Evolutionary conservation across 1,140 invertebrate species (phyloP).

Genomic region (Drosophila murphyi): DNA sequence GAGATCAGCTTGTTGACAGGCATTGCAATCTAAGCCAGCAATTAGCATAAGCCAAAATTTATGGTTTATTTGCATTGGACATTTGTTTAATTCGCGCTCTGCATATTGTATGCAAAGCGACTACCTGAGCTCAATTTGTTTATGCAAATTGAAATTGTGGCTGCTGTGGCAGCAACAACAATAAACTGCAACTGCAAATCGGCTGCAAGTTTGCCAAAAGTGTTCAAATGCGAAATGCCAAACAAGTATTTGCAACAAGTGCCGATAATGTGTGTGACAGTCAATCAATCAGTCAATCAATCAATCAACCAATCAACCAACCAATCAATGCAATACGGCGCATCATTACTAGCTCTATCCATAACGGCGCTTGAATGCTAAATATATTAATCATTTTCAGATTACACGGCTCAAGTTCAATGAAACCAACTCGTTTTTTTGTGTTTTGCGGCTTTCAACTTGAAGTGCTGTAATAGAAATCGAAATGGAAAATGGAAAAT

Average conservation of each 20-base stretch:
- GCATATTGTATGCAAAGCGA: constrained; percentile 41
- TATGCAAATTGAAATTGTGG: constrained; percentile 45
- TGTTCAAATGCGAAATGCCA: constrained; percentile 8
- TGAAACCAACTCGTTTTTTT: constrained; percentile 27
- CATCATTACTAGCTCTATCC: constrained; percentile 26
- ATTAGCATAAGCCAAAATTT: constrained; percentile 70
- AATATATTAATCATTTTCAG: constrained; percentile 11
- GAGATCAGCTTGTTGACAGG: constrained; percentile 65
- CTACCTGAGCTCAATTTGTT: constrained; percentile 37
- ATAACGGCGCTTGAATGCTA: constrained; percentile 2
- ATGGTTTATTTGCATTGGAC: constrained; percentile 65
- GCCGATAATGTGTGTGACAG: constrained; percentile 40
- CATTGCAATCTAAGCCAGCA: constrained; percentile 45
- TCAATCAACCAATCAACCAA: constrained; percentile 13
- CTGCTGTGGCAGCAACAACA: constrained; percentile 13
- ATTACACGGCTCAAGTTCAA: constrained; percentile 39
- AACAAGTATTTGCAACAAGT: constrained; percentile 24
- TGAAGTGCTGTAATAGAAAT: constrained; percentile 48
- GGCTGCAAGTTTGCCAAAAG: background rate
- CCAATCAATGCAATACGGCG: constrained; percentile 13
- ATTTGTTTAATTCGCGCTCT: constrained; percentile 56
- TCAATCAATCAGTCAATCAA: constrained; percentile 32
- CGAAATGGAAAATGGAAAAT: constrained; percentile 54
- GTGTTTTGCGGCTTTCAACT: constrained; percentile 41
- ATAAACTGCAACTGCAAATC: constrained; percentile 11